Evolutionary conservation across 1,140 invertebrate genomes (phyloP).

Genomic region (Atta texana): DNA sequence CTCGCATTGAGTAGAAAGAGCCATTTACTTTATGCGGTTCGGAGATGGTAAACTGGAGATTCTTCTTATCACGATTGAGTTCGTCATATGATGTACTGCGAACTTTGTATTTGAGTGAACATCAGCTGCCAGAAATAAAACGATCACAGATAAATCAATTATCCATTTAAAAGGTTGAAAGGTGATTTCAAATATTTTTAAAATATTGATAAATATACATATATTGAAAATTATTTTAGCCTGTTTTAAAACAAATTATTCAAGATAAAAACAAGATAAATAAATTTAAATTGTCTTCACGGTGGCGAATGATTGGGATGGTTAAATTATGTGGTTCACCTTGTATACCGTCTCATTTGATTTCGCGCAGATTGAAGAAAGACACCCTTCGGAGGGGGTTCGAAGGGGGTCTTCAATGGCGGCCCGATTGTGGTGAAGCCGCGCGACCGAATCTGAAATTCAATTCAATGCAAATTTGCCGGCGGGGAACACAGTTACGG

Average conservation of each 20-base stretch:
- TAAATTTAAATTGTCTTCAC: not conserved
- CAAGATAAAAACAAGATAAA: not conserved
- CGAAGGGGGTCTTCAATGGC: conserved; percentile 16
- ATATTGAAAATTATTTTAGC: not conserved
- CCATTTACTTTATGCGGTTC: conserved; percentile 70
- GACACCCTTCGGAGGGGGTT: conserved; percentile 8
- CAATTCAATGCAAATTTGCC: conserved; percentile 82
- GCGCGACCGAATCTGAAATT: conserved; percentile 81
- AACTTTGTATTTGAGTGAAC: not conserved
- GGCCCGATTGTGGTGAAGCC: conserved; percentile 71
- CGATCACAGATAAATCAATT: not conserved
- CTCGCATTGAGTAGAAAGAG: conserved; percentile 62
- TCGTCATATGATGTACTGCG: not conserved
- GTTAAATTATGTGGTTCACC: conserved; percentile 40
- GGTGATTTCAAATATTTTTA: not conserved
- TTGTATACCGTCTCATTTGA: conserved; percentile 72
- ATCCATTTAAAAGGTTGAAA: not conserved
- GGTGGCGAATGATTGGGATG: not conserved
- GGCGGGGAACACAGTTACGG: conserved; percentile 69
- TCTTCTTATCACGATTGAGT: not conserved
- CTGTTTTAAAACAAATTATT: not conserved
- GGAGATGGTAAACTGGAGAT: conserved; percentile 64
- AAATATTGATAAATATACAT: not conserved
- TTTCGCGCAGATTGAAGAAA: conserved; percentile 60
- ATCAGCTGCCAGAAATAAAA: too few relatives aligned